These are phyloP conservation scores for Xenentodon cancila DNA, from an alignment of 2,797 vertebrate species.

Conservation along the genomic window DNA sequence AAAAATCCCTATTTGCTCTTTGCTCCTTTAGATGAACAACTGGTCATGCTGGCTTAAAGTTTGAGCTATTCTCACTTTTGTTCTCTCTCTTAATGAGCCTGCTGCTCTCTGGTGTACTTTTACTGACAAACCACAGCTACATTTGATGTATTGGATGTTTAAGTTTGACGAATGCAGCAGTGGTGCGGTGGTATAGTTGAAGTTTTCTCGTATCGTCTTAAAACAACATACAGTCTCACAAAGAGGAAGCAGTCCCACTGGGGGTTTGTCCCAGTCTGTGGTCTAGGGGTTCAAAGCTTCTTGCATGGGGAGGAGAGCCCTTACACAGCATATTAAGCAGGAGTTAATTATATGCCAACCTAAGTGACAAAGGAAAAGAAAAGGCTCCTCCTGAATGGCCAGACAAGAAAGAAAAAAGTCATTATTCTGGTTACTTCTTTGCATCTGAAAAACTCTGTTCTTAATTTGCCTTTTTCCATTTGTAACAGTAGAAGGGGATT, in stretches of 20 bases:
- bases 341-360: constrained; percentile 88
- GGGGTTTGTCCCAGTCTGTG: constrained; percentile 80
- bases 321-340: constrained; percentile 88
- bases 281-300: constrained; percentile 84
- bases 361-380: constrained; percentile 84
- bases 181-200: constrained; percentile 8
- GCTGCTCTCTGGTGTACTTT: neutral
- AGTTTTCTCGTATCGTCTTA: constrained; percentile 11
- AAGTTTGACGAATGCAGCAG: constrained; percentile 11
- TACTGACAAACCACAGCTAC: neutral
- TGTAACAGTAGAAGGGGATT: constrained; percentile 72
- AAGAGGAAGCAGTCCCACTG: constrained; percentile 78
- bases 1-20: no score
- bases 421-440: constrained; percentile 84
- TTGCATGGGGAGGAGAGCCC: constrained; percentile 81
- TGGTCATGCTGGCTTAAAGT: no score
- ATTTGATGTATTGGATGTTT: constrained; percentile 4
- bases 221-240: constrained; percentile 16
- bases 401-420: constrained; percentile 84
- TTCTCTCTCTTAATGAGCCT: neutral
- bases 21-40: no score
- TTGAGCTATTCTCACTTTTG: neutral
- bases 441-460: constrained; percentile 85
- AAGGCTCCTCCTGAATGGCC: constrained; percentile 81
- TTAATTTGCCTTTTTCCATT: constrained; percentile 84